These are phyloP conservation scores for Datnioides undecimradiatus DNA, from an alignment of 2,113 vertebrate species.

Conservation along the genomic window DNA sequence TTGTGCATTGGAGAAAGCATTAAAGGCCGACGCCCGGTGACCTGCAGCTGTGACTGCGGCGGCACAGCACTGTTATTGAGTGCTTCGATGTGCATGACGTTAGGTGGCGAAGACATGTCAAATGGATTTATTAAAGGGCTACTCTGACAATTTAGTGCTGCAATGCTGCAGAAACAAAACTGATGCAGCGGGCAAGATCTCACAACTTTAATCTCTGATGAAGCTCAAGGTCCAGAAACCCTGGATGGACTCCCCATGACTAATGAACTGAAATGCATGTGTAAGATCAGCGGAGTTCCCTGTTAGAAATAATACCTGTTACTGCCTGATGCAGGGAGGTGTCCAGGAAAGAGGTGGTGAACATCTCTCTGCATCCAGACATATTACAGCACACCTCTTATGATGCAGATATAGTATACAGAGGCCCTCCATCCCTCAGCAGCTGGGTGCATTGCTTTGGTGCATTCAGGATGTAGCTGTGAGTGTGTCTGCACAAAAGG, in stretches of 20 bases:
- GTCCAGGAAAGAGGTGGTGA: neutral
- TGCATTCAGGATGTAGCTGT: slow-evolving; percentile 2
- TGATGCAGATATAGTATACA: slow-evolving; percentile 6
- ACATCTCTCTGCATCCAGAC: slow-evolving; percentile 26
- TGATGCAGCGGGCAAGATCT: no score
- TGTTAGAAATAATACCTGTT: neutral
- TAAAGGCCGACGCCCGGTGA: neutral
- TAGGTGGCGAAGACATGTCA: neutral
- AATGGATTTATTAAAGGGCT: neutral
- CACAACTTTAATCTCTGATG: no score
- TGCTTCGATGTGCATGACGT: neutral
- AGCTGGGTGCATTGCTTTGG: neutral
- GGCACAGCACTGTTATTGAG: neutral
- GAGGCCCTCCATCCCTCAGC: neutral
- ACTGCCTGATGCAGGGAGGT: neutral
- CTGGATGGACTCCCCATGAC: neutral
- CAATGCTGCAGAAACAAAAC: neutral
- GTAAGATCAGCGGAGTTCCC: slow-evolving; percentile 4
- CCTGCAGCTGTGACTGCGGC: neutral
- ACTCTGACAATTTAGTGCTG: neutral
- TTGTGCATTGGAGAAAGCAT: neutral
- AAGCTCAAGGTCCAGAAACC: neutral
- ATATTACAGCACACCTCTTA: slow-evolving; percentile 16
- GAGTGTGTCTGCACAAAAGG: slow-evolving; percentile 13
- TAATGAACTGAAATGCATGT: neutral